Evolutionary conservation across 2,113 vertebrate species (phyloP), one percentile per base, ranked within the genome.

Genomic region (Vulpes vulpes): DNA sequence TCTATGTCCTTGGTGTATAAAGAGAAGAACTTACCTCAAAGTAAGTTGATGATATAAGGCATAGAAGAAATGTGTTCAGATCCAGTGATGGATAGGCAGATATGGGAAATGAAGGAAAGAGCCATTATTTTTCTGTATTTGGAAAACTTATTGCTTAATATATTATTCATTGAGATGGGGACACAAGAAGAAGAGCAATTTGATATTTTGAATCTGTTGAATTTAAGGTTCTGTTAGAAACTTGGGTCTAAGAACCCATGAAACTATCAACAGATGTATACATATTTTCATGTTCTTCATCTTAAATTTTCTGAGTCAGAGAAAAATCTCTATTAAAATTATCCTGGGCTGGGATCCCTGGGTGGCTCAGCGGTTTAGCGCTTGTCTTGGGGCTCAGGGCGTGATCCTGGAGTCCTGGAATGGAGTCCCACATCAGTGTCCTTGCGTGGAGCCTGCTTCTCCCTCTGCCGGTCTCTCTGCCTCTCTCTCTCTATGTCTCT

Each of bases 11-110:
- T 65, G 16, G n/a, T 69, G 4, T 89, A 76, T 35, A 27, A 2
- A 92, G 8, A 67, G 94, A 84, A 93, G 25, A 82, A 90, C 38
- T 82, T 35, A 79, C 62, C 19, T 69, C 4, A 84, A 82, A 95
- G 12, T 53, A 88, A 12, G 16, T 25, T 57, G 16, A 59, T 43
- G 23, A 59, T n/a, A 64, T 53, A 92, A 79, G 9, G 8, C 11
- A 23, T 4, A 59, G n/a, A 78, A 76, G n/a, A 93, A 93, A 81
- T 1, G 11, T 12, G 59, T 76, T 57, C 43, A 71, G 59, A 91
- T 87, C 16, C 74, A 90, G 53, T 49, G 30, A 90, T 51, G 22
- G 12, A 43, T 43, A 43, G 43, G 43, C 27, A 71, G 4, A 82
- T 88, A 53, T 27, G n/a, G 10, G 2, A 90, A 91, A 91, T 51